These are phyloP conservation scores for Leptocoma aspasia DNA, from an alignment of 2,113 vertebrate genomes.

Conservation along the genomic window DNA sequence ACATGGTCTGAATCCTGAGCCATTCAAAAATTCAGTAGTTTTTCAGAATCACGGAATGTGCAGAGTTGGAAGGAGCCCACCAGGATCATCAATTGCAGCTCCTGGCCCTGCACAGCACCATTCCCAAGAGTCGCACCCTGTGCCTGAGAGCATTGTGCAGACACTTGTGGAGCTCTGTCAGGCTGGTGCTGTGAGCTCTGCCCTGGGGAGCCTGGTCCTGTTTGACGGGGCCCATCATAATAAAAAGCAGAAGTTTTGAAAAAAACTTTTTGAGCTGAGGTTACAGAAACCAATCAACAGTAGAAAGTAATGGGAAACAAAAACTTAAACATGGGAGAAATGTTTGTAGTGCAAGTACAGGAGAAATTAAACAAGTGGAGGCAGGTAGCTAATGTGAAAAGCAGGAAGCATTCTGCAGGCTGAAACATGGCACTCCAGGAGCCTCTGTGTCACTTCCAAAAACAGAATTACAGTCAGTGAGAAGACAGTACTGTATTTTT, in stretches of 20 bases:
- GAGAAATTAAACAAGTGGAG: not conserved
- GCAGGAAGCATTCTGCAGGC: not conserved
- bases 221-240: not conserved
- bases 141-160: too few relatives aligned
- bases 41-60: not conserved
- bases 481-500: not conserved
- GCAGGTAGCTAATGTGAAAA: not conserved
- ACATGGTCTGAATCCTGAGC: not conserved
- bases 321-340: not conserved
- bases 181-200: not conserved
- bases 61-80: not conserved
- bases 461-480: not conserved
- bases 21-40: not conserved
- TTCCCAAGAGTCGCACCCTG: fast-evolving
- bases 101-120: not conserved
- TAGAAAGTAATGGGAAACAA: not conserved
- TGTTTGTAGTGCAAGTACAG: not conserved
- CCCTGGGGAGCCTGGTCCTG: not conserved
- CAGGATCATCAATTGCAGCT: not conserved
- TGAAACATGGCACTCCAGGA: not conserved
- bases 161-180: not conserved
- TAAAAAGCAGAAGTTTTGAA: not conserved
- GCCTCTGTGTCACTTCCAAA: not conserved
- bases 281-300: not conserved
- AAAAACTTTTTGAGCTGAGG: not conserved